phyloP scores from a whole-genome alignment of 2,888 invertebrate species.

The Alloplasta piceator region DNA sequence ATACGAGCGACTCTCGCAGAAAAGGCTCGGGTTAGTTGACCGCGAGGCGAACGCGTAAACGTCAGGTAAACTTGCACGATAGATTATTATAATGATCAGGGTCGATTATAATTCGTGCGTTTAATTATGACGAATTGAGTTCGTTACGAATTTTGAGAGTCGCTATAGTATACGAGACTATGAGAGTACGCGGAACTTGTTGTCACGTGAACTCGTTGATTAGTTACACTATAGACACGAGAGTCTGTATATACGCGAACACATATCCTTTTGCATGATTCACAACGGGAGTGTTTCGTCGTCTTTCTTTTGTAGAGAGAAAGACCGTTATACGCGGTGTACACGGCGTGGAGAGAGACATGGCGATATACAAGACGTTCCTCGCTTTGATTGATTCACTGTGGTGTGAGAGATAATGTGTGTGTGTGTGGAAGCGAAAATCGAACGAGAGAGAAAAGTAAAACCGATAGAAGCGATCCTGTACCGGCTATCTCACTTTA shows the following conservation, averaged over 20 bases:
- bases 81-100: constrained; percentile 3
- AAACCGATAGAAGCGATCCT: background rate
- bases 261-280: background rate
- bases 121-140: constrained; percentile 6
- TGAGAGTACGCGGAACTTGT: constrained; percentile 3
- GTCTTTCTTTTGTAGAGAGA: constrained; percentile 10
- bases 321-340: constrained; percentile 10
- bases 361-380: constrained; percentile 11
- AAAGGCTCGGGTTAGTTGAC: constrained; percentile 1
- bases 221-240: constrained; percentile 5
- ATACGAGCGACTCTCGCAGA: background rate
- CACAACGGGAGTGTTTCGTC: constrained; percentile 3
- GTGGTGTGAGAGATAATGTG: background rate
- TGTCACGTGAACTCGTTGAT: background rate
- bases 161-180: background rate
- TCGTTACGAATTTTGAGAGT: constrained; percentile 9
- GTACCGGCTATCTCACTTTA: background rate
- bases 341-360: constrained; percentile 12
- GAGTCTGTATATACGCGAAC: constrained; percentile 13
- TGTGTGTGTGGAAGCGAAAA: too few relatives aligned
- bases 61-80: background rate
- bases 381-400: background rate
- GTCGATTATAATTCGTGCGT: constrained; percentile 17
- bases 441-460: too few relatives aligned
- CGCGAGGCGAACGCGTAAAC: background rate